These are phyloP conservation scores for Dinoponera quadriceps DNA, from an alignment of 1,140 invertebrate genomes.

Conservation along the genomic window DNA sequence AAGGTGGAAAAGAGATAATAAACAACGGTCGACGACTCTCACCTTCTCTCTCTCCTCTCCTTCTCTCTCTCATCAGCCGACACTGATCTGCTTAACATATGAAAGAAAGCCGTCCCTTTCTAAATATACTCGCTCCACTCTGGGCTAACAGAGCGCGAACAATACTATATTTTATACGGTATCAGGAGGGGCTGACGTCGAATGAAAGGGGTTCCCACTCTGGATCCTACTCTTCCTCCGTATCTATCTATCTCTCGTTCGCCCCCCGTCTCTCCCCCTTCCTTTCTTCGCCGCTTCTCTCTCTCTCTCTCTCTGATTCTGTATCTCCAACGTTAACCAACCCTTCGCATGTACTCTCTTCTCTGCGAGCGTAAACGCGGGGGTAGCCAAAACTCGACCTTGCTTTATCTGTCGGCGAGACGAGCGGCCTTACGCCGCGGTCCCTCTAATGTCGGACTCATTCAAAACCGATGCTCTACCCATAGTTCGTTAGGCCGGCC, in stretches of 20 bases:
- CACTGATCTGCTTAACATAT: constrained; percentile 83
- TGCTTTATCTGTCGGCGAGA: constrained; percentile 66
- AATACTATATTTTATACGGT: constrained; percentile 82
- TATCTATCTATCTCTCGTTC: constrained; percentile 46
- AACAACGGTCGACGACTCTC: constrained; percentile 10
- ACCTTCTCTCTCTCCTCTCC: neutral
- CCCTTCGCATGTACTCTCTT: constrained; percentile 30
- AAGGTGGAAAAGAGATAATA: neutral
- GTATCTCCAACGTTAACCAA: constrained; percentile 26
- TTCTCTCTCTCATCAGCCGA: constrained; percentile 69
- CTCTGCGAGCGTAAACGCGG: constrained; percentile 30
- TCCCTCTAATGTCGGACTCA: constrained; percentile 64
- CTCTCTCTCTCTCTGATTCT: constrained; percentile 19
- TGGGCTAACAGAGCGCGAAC: constrained; percentile 81
- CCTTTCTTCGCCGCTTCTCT: constrained; percentile 31
- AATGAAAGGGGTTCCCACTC: constrained; percentile 77
- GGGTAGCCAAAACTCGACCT: constrained; percentile 65
- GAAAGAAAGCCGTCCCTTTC: constrained; percentile 80
- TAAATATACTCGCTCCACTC: constrained; percentile 82
- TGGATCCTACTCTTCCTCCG: constrained; percentile 47
- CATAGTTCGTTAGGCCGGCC: constrained; percentile 57
- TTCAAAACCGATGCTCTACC: constrained; percentile 55
- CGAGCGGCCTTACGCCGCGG: constrained; percentile 16
- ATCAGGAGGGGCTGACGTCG: constrained; percentile 76
- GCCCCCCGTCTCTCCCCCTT: neutral